Evolutionary conservation across 2,888 invertebrate genomes (phyloP).

Genomic region (Cistogaster globosa): DNA sequence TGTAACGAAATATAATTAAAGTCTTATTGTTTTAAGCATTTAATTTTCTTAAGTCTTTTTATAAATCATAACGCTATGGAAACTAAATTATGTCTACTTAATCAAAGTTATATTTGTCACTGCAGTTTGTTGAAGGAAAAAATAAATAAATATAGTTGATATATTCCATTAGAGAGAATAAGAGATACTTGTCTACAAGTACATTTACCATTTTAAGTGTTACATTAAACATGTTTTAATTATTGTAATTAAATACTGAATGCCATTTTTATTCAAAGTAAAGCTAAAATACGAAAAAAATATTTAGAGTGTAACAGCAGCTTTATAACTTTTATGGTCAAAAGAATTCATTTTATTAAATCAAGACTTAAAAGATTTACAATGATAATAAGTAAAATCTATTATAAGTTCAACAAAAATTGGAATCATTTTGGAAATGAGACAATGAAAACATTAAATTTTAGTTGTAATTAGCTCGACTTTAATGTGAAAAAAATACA

Average conservation of each 20-base stretch:
- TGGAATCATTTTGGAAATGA: too few relatives aligned
- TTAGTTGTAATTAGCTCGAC: too few relatives aligned
- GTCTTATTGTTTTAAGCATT: not conserved
- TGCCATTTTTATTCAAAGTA: not conserved
- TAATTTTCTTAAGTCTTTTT: not conserved
- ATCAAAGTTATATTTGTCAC: constrained; percentile 24
- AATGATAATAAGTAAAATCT: not conserved
- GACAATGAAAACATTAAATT: not conserved
- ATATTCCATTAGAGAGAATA: not conserved
- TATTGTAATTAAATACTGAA: constrained; percentile 10
- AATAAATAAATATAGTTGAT: not conserved
- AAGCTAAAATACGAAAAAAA: not conserved
- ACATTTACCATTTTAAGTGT: constrained; percentile 39
- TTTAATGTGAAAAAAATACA: too few relatives aligned
- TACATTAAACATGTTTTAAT: constrained; percentile 27
- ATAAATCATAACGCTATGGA: too few relatives aligned
- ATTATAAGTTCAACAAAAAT: too few relatives aligned
- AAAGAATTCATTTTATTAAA: constrained; percentile 14
- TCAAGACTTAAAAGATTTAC: not conserved
- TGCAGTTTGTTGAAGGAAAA: constrained; percentile 18
- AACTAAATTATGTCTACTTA: not conserved
- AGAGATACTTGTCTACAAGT: constrained; percentile 41
- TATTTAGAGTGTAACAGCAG: constrained; percentile 5
- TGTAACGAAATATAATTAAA: too few relatives aligned
- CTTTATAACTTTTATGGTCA: constrained; percentile 2